Evolutionary conservation across 2,113 vertebrate species (phyloP).

Genomic region (Cricetomys ansorgei): DNA sequence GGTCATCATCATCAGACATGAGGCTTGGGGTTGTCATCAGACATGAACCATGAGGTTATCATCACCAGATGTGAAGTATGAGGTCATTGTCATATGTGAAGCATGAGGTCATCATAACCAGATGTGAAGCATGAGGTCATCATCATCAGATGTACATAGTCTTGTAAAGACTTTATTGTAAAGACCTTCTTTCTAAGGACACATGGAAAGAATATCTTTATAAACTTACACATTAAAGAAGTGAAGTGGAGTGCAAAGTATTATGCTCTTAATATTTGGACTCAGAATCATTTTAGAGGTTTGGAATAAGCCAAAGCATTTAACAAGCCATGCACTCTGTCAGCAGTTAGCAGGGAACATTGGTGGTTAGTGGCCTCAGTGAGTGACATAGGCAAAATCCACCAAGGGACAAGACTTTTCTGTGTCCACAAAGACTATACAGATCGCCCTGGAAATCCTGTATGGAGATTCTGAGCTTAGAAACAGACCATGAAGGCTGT

Average conservation of each 20-base stretch:
- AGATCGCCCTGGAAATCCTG: neutral
- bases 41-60: no score
- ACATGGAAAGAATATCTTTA: neutral
- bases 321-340: neutral
- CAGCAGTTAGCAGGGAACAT: neutral
- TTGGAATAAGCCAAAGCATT: neutral
- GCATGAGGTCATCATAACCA: no score
- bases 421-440: neutral
- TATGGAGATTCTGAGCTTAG: neutral
- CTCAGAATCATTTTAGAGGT: neutral
- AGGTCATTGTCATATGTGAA: no score
- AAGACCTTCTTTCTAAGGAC: neutral
- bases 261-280: neutral
- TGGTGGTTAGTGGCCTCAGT: neutral
- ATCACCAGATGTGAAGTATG: no score
- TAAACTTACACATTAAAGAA: conserved; percentile 23
- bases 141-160: no score
- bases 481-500: neutral
- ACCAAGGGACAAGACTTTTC: neutral
- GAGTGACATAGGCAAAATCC: neutral
- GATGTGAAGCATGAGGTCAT: no score
- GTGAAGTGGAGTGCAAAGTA: neutral
- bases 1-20: neutral
- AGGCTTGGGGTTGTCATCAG: no score
- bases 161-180: no score